Percentiles rank a stretch among this genome's conserved stretches.
These are phyloP conservation scores for Mesoligia furuncula DNA, from an alignment of 2,888 invertebrate species.

Conservation along the genomic window DNA sequence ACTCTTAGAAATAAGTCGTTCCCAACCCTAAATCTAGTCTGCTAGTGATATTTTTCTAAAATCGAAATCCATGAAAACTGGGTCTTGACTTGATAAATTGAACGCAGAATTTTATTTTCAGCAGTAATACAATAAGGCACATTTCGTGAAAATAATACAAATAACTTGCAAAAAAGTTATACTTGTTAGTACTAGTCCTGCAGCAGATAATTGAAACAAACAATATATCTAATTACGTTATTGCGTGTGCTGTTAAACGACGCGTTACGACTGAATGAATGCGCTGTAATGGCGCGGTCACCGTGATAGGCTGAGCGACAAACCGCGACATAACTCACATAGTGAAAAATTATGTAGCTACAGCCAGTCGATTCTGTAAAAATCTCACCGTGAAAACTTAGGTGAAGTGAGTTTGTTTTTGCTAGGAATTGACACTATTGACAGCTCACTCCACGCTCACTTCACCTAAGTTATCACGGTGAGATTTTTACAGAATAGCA, in stretches of 20 bases:
- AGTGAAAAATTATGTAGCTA: neutral
- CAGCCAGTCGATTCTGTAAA: no score
- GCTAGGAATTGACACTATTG: no score
- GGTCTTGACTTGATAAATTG: neutral
- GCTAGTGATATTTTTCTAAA: neutral
- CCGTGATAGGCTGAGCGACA: constrained; percentile 16
- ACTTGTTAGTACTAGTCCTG: neutral
- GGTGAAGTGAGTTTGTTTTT: no score
- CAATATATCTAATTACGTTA: constrained; percentile 57
- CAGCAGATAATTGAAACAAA: constrained; percentile 35
- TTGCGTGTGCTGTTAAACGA: constrained; percentile 54
- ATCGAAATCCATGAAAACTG: neutral
- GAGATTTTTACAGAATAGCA: no score
- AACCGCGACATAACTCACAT: constrained; percentile 7
- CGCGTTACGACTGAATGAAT: constrained; percentile 22
- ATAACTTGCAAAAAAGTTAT: neutral
- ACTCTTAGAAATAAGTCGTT: neutral
- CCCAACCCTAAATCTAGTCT: neutral
- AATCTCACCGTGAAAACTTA: no score
- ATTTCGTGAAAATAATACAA: neutral
- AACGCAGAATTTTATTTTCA: neutral
- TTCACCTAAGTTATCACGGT: no score
- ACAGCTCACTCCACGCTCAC: no score
- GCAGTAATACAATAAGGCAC: neutral
- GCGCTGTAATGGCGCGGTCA: constrained; percentile 2